Percentiles rank a stretch among this genome's conserved stretches.
Evolutionary conservation across 2,888 invertebrate species (phyloP).

Genomic region (Steinernema hermaphroditum): DNA sequence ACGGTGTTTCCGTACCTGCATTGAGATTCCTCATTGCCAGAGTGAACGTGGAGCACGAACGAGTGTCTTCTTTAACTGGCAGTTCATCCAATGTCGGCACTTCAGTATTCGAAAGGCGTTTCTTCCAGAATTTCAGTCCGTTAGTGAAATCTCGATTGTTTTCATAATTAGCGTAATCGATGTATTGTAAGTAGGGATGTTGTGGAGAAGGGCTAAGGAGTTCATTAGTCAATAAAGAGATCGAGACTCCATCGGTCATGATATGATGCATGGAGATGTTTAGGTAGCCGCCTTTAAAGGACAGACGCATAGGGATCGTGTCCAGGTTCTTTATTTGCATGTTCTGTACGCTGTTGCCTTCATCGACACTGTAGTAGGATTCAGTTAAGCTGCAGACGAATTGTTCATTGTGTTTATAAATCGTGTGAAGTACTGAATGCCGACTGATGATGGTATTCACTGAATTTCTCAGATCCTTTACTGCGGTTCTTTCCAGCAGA

Average conservation of each 20-base stretch:
- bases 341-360: background rate
- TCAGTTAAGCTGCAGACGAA: constrained; percentile 6
- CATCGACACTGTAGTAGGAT: background rate
- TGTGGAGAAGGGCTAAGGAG: constrained; percentile 31
- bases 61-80: background rate
- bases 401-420: background rate
- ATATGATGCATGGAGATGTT: constrained; percentile 46
- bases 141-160: background rate
- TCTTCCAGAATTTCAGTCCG: background rate
- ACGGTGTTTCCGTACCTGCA: background rate
- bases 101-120: background rate
- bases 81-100: background rate
- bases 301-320: background rate
- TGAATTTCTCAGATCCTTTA: background rate
- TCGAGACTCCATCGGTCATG: constrained; percentile 44
- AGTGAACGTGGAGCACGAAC: background rate
- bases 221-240: constrained; percentile 42
- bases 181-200: background rate
- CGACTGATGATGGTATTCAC: background rate
- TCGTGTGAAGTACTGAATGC: background rate
- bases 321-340: background rate
- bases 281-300: background rate
- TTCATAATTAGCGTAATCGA: background rate
- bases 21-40: background rate
- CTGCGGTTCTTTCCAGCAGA: background rate